A percentile compares a stretch with the other conserved stretches of the same genome.
Conservation (phyloP, 1,140 invertebrate genomes). For the Megathymus violae region DNA sequence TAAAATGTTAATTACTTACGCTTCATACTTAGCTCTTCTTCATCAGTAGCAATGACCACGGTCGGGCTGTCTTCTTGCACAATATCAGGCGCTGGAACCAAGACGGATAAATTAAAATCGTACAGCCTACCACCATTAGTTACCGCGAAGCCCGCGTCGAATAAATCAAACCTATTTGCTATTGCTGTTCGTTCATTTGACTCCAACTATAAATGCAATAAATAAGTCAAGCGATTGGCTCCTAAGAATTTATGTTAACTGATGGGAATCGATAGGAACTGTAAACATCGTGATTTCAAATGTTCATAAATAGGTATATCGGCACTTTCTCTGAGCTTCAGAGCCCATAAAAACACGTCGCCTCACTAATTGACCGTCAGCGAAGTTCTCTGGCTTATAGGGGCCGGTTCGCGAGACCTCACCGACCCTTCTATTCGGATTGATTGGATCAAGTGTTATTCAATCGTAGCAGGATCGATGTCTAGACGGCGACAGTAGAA, state of each 20-base stretch:
- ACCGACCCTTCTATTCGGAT: constrained; percentile 68
- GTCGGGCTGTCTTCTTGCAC: constrained; percentile 85
- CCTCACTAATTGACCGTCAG: constrained; percentile 59
- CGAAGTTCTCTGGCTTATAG: constrained; percentile 42
- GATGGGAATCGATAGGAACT: constrained; percentile 37
- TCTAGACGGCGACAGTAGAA: constrained; percentile 77
- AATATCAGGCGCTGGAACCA: constrained; percentile 87
- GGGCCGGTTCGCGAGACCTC: constrained; percentile 61
- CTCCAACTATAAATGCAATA: constrained; percentile 41
- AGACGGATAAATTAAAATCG: constrained; percentile 29
- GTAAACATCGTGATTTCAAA: constrained; percentile 39
- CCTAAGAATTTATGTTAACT: constrained; percentile 32
- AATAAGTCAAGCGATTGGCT: constrained; percentile 41
- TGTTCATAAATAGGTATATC: constrained; percentile 40
- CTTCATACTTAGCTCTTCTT: constrained; percentile 91
- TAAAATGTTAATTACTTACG: constrained; percentile 86
- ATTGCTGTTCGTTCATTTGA: constrained; percentile 40
- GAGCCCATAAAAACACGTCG: constrained; percentile 53
- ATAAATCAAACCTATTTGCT: constrained; percentile 39
- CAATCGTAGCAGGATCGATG: constrained; percentile 70
- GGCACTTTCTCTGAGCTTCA: constrained; percentile 47
- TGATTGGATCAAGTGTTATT: constrained; percentile 81
- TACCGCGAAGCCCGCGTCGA: constrained; percentile 20
- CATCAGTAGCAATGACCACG: constrained; percentile 82
- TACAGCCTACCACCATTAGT: constrained; percentile 24